phyloP scores from a whole-genome alignment of 2,797 vertebrate genomes.

The Myiothlypis coronata region DNA sequence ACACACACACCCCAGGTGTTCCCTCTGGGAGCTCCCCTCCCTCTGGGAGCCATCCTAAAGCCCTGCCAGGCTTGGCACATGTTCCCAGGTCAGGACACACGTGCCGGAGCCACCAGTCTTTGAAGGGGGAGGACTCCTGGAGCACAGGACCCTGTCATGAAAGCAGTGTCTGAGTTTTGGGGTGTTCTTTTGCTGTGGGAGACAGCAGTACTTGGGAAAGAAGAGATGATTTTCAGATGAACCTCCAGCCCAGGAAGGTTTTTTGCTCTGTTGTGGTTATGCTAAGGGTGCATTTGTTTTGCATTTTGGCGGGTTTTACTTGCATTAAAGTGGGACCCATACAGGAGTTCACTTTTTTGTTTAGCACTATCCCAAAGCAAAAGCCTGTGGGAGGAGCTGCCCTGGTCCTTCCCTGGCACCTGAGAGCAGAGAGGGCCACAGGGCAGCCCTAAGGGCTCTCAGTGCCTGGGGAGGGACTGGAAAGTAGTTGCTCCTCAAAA shows the following conservation, averaged over 20 bases:
- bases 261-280: not conserved
- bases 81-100: not conserved
- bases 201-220: not conserved
- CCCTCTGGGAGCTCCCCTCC: not conserved
- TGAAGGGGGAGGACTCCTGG: not conserved
- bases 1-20: rapidly evolving
- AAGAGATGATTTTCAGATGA: not conserved
- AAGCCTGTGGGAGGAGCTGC: not conserved
- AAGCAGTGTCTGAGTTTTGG: not conserved
- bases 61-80: not conserved
- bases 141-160: not conserved
- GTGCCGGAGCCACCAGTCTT: not conserved
- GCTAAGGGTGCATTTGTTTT: not conserved
- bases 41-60: not conserved
- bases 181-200: not conserved
- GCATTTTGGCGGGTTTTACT: not conserved
- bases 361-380: not conserved
- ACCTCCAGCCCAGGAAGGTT: not conserved
- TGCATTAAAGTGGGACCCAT: not conserved
- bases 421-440: not conserved
- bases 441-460: not conserved
- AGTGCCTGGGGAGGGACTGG: not conserved
- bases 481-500: not conserved
- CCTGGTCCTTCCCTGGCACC: not conserved
- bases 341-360: rapidly evolving